Conservation (phyloP, 2,113 vertebrate genomes). For the Phylloscopus whistleri region DNA sequence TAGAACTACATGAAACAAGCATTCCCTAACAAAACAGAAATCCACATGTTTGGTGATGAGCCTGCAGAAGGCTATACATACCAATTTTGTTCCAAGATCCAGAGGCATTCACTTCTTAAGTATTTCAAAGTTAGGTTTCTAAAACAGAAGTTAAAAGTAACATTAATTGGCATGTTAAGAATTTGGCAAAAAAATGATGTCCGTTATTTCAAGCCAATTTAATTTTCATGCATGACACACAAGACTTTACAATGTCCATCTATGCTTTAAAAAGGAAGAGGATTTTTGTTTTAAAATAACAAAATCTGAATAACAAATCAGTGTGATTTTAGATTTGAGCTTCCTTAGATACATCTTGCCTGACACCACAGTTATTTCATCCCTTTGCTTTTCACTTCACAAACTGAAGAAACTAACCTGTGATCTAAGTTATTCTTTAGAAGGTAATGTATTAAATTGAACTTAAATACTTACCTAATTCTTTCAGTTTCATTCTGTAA, state of each 20-base stretch:
- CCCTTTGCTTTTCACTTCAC: neutral
- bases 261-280: neutral
- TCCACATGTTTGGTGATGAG: neutral
- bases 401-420: neutral
- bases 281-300: neutral
- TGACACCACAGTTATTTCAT: neutral
- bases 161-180: neutral
- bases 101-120: neutral
- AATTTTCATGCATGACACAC: neutral
- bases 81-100: slow-evolving; percentile 17
- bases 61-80: neutral
- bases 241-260: neutral
- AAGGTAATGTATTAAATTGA: neutral
- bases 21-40: neutral
- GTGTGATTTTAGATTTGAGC: neutral
- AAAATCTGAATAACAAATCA: neutral
- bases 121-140: neutral
- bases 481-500: neutral
- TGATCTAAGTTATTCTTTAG: neutral
- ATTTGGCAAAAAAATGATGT: neutral
- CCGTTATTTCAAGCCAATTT: neutral
- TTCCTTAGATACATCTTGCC: neutral
- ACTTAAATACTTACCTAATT: neutral
- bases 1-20: neutral
- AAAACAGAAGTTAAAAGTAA: neutral